Evolutionary conservation across 2,113 vertebrate species (phyloP).

Genomic region (Scortum barcoo): DNA sequence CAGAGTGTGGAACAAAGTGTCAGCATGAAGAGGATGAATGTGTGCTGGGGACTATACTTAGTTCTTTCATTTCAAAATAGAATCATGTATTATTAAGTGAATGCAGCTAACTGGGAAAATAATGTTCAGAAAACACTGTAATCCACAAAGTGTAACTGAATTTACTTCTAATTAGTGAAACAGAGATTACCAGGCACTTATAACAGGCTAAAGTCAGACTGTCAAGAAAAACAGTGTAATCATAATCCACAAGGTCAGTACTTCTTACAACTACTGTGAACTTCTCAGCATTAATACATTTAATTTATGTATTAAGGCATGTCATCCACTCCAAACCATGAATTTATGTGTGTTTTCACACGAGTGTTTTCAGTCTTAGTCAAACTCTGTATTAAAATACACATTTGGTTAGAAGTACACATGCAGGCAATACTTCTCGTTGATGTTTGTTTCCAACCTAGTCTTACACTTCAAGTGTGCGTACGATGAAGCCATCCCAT

Average conservation of each 20-base stretch:
- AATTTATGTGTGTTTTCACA: background rate
- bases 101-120: background rate
- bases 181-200: background rate
- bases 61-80: background rate
- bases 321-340: background rate
- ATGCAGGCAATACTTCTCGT: background rate
- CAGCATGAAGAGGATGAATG: slow-evolving; percentile 10
- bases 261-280: background rate
- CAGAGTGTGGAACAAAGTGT: slow-evolving; percentile 19
- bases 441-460: background rate
- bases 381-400: background rate
- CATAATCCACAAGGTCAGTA: background rate
- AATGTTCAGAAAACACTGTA: background rate
- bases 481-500: background rate
- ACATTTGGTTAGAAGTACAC: background rate
- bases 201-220: background rate
- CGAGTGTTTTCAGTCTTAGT: background rate
- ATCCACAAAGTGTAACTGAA: background rate
- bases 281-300: background rate
- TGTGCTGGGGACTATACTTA: background rate
- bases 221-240: background rate
- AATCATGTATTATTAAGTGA: no score
- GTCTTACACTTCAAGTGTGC: background rate
- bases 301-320: no score
- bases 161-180: background rate